Evolutionary conservation across 1,140 invertebrate species (phyloP).

Genomic region (Drosophila dunni): DNA sequence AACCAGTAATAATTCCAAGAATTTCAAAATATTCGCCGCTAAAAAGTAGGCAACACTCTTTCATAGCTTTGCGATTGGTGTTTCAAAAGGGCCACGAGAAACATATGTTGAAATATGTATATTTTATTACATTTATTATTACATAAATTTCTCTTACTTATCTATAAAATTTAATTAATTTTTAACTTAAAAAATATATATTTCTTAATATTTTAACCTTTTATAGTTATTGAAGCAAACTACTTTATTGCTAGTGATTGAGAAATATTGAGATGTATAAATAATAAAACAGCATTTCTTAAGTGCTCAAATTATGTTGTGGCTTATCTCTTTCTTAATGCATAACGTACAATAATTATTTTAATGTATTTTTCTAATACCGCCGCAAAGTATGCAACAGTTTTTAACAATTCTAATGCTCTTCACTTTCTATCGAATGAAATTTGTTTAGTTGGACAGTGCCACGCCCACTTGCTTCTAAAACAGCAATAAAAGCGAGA

Average conservation of each 20-base stretch:
- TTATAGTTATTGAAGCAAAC: no score
- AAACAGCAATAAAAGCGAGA: conserved; percentile 24
- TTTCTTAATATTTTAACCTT: no score
- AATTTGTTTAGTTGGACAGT: not conserved
- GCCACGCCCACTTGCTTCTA: conserved; percentile 18
- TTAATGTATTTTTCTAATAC: not conserved
- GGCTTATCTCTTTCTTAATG: not conserved
- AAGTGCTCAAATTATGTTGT: not conserved
- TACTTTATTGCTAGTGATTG: no score
- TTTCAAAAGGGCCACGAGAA: no score
- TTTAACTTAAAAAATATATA: no score
- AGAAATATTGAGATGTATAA: no score
- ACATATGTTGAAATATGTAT: no score
- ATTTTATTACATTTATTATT: no score
- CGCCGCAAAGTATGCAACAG: conserved; percentile 19
- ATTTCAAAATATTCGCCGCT: not conserved
- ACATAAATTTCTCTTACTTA: no score
- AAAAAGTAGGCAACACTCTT: conserved; percentile 4
- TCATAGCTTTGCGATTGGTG: not conserved
- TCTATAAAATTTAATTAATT: no score
- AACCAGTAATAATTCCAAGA: not conserved
- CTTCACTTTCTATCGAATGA: conserved; percentile 7
- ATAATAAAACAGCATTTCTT: no score
- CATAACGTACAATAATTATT: not conserved
- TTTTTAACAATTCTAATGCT: no score